Evolutionary conservation across 64 coral and sea anemone genomes (phyloP), one percentile per base, ranked within the genome.

Genomic region (Catalaphyllia jardinei): DNA sequence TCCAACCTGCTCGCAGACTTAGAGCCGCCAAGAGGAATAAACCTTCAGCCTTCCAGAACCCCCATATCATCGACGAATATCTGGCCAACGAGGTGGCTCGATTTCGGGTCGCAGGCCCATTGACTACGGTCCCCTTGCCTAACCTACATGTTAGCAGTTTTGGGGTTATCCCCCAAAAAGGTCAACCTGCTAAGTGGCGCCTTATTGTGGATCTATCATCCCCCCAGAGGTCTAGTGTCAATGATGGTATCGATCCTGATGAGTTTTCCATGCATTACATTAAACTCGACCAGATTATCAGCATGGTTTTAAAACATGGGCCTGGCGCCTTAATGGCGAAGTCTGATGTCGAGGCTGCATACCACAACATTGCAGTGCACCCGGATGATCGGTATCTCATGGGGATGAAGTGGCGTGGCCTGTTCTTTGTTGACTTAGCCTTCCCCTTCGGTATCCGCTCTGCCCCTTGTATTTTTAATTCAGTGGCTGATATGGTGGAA

Each of bases 181-280:
- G 75, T 10, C 87, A 89, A 13, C 29, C 87, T 8, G 87, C 75
- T 14, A 89, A 89, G 59, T 79, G 75, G 76, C 25, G 75, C 0
- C 31, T 89, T 17, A 89, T 89, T 52, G 54, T 89, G 1, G 87
- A 89, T n/a, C 19, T 89, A 29, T 89, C 87, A 1, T 89, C 74
- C 19, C 59, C 74, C 0, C 0, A 3, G 11, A 18, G 87, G 20
- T 13, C 2, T n/a, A 89, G 87, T 19, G 29, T 89, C 0, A 89
- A 89, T 69, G 28, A 89, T 50, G 87, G 87, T 22, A 87, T 87
- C 1, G 9, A 22, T 22, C 0, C 18, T n/a, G n/a, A n/a, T n/a
- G n/a, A n/a, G n/a, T n/a, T n/a, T n/a, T n/a, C n/a, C n/a, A n/a
- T n/a, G n/a, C 64, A 75, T 28, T 77, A 89, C 77, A 42, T 86